Conservation (phyloP, 23 tunicate species). For the Halocynthia roretzi region DNA sequence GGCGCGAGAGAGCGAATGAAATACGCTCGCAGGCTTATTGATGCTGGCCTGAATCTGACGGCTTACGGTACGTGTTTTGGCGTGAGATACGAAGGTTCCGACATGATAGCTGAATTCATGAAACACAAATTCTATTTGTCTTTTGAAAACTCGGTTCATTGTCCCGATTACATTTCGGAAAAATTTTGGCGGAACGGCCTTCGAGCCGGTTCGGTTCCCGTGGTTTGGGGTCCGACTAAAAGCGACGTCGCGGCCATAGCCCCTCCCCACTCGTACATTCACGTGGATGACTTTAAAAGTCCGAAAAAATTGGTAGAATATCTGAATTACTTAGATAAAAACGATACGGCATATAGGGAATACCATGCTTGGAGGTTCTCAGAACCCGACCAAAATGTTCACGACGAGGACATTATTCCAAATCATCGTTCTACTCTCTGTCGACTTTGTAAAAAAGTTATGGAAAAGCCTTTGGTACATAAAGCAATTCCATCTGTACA, state of each 20-base stretch:
- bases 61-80: conserved; percentile 48
- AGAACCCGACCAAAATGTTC: neutral
- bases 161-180: conserved; percentile 72
- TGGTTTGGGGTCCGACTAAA: conserved; percentile 64
- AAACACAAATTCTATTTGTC: conserved; percentile 71
- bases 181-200: conserved; percentile 80
- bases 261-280: conserved; percentile 55
- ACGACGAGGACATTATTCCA: conserved; percentile 11
- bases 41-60: conserved; percentile 44
- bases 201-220: conserved; percentile 55
- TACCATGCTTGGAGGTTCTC: conserved; percentile 32
- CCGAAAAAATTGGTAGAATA: conserved; percentile 48
- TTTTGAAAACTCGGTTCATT: conserved; percentile 76
- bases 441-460: conserved; percentile 14
- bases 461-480: conserved; percentile 1
- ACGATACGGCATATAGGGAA: conserved; percentile 55
- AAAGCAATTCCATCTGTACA: conserved; percentile 18
- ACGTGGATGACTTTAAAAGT: conserved; percentile 51
- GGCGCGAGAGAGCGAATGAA: conserved; percentile 57
- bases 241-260: conserved; percentile 61
- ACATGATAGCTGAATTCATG: conserved; percentile 22
- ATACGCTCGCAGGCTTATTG: conserved; percentile 31
- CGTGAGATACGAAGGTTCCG: conserved; percentile 2
- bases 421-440: conserved; percentile 18
- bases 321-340: conserved; percentile 42